Evolutionary conservation across 2,888 invertebrate species (phyloP), one percentile per base, ranked within the genome.

Genomic region (Caenorhabditis imperialis): DNA sequence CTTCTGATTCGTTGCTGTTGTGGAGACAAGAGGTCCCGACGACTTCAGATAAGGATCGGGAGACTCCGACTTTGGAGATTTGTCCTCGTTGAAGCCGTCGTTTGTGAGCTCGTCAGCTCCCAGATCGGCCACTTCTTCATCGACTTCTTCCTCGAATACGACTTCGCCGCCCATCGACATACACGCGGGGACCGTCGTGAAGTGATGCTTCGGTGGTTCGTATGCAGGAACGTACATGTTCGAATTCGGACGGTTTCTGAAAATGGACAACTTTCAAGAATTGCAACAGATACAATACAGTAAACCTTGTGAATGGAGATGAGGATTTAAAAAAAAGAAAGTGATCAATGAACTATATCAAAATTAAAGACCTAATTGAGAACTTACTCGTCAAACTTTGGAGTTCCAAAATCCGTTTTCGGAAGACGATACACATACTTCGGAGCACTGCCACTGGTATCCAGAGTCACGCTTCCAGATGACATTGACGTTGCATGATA

Each of bases 131-230:
- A 69, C 60, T 23, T 60, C 51, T 22, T 72, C 75, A 12, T 76
- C 72, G 2, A 76, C 48, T 57, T 77, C 79, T 40, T 79, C 79
- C 40, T 79, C 79, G 18, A 54, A 57, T 7, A 62, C 53, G 20
- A 69, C 62, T 44, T 79, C 77, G 42, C 77, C 79, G 20, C 79
- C 79, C 77, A 79, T 79, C 6, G 79, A 79, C 77, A 79, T 77
- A 27, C 73, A 75, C 5, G 77, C 61, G 0, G 79, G 79, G 5
- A 79, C 79, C 22, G 79, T 79, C 27, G 77, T 67, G 35, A 42
- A 75, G 23, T 69, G 75, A n/a, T 57, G 44, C 50, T 67, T 70
- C 4, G 60, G 42, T 10, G 75, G 63, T 33, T 75, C 75, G 40
- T 57, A 50, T 3, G 75, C 65, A 2, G 75, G 75, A 4, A 75